phyloP scores from a whole-genome alignment of 2,113 vertebrate species.

The Pygoscelis antarcticus region DNA sequence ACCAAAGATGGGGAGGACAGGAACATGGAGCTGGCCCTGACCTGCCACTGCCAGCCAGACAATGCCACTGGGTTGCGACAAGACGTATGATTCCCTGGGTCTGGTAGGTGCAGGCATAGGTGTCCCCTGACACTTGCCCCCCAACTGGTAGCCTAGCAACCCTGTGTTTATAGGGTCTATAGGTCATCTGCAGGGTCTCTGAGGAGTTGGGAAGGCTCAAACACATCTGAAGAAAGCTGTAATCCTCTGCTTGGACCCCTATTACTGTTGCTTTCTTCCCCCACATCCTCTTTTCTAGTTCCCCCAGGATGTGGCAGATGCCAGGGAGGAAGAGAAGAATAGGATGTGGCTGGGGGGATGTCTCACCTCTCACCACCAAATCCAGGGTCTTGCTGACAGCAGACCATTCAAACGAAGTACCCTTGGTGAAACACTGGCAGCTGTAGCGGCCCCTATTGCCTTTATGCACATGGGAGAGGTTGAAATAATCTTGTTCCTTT shows the following conservation, averaged over 20 bases:
- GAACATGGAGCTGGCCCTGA: background rate
- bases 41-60: background rate
- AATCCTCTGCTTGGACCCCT: background rate
- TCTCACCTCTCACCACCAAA: conserved; percentile 38
- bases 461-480: background rate
- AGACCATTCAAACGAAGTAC: accelerated
- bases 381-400: background rate
- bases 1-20: background rate
- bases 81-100: accelerated
- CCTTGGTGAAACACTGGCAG: background rate
- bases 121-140: background rate
- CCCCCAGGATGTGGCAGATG: background rate
- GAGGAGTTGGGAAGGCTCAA: background rate
- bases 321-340: background rate
- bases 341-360: background rate
- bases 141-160: background rate
- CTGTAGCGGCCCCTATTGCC: background rate
- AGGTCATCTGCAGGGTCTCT: background rate
- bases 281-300: background rate
- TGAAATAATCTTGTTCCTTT: background rate
- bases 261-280: background rate
- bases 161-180: background rate
- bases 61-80: background rate
- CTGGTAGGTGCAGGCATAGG: background rate
- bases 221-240: background rate